Evolutionary conservation across 2,797 vertebrate species (phyloP), one percentile per base, ranked within the genome.

Genomic region (Heliangelus exortis): DNA sequence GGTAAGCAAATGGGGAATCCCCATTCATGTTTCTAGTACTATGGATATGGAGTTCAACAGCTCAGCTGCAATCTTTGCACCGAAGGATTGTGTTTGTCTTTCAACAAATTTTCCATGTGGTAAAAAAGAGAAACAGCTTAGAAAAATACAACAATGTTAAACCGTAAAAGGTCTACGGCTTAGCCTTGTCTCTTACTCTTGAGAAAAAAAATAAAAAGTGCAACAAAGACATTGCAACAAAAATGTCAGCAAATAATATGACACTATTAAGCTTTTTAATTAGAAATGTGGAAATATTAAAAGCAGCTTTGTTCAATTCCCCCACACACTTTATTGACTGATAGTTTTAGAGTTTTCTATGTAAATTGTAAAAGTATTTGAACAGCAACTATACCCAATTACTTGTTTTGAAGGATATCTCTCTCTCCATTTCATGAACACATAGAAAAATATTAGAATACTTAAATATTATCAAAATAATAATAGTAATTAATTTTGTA

Each of bases 291-390:
- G 39, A 11, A 39, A 11, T 39, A 78, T 15, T 72, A 31, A 79
- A 91, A 72, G 0, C 7, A 33, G 0, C 13, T 19, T 66, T 41
- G 71, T 71, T 50, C 4, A 39, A 2, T 31, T 65, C 10, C 5
- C 11, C 7, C 9, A 19, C 2, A 15, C 2, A 4, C 3, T 43
- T 50, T 23, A 36, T 85, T 67, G 68, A 31, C 3, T 14, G 16
- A 6, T 61, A 59, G 11, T 50, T 75, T 89, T 31, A 53, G 33
- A 53, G 4, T 33, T 71, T 80, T 67, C 8, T 20, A 6, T 79
- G 10, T 39, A 48, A 55, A 34, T 81, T 75, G 33, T 22, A 69
- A 39, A 76, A 59, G 1, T 5, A 11, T 78, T 78, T 36, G 6
- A 33, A 65, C 11, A 53, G 77, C 21, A 34, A 10, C 8, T 41